Base-by-base conservation (phyloP, 2,888 invertebrate genomes). In the Platycheirus rosarum region DNA sequence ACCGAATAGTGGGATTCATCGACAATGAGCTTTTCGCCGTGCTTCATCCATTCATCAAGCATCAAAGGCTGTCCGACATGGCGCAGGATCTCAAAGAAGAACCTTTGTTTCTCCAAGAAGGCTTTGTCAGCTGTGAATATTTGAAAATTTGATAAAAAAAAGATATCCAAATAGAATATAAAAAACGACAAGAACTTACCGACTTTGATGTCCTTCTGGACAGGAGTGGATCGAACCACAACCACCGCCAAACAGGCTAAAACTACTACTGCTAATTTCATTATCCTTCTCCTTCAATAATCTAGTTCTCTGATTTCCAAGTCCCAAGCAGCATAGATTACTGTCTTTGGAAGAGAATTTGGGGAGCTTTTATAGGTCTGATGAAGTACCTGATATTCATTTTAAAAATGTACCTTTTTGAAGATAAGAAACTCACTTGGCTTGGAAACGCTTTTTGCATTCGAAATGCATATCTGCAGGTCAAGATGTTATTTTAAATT, bases 181-280 rank as follows among this genome's bases (percentile, higher is more conserved):
- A 23, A 8, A 6, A 1, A 8, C 11, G 2, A n/a, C 2, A 8
- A 44, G 26, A n/a, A 57, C 74, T 68, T 23, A 75, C 66, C 49
- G 4, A 60, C n/a, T 57, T 48, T 66, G 1, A 26, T 60, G 13
- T 51, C 51, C 40, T 66, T 85, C 44, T 85, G 85, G 26, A 85
- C 51, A 48, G 42, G 55, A 71, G 80, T 84, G 75, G 87, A 86
- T 1, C 84, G 76, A 11, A 87, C 87, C 49, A 87, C 85, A 82
- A 86, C 87, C 49, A 86, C 82, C 76, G 87, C 88, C 84, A 88
- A 85, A 18, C 88, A 86, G 86, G 88, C 88, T 53, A 88, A 66
- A 57, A 88, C 71, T 57, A 86, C 86, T 44, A 89, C 60, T 14
- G 86, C 86, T 78, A 89, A 76, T 85, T 89, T 89, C 89, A 89